Base-by-base conservation (phyloP, 2,113 vertebrate genomes). In the Phylloscopus trochiloides region DNA sequence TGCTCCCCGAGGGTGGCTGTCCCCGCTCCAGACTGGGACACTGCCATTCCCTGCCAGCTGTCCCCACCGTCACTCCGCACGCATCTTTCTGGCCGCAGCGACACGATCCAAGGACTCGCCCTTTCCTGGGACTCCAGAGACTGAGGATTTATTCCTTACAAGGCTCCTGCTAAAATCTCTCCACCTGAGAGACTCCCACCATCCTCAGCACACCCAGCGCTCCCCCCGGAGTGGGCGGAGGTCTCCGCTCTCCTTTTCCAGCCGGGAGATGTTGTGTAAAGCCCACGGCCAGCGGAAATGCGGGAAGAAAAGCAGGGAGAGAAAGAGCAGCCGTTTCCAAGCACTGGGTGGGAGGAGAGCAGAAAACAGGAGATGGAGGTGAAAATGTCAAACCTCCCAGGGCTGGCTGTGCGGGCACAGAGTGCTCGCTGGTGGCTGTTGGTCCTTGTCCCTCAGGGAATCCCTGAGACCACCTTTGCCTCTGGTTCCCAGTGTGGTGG, bases 321-420 rank as follows among this genome's bases (percentile, higher is more conserved):
- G 91, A 63, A 68, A 89, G 50, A 68, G 75, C 67, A 90, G 92
- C 95, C 1, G 59, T 57, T 88, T 79, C 82, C 86, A 92, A 74
- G 91, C 12, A 1, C 80, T 7, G 52, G 62, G 65, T 48, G 91
- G 90, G 92, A 91, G 86, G 88, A 88, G 79, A 84, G 76, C 86
- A 88, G 79, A 70, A 83, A 92, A 86, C 86, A 92, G 96, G 91
- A 94, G 80, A 71, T 63, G 62, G 74, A 71, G 88, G 94, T 95
- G 94, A 86, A 95, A 90, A 86, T 88, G 88, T 88, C 88, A 84
- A 77, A 36, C 12, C 55, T 42, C 86, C 78, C 18, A 0, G 58
- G 36, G 26, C 57, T 29, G 50, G 21, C 62, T 42, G 36, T 42
- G 82, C 2, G 0, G 36, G 58, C 50, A 45, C 38, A 9, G 1